Percentiles rank a stretch among this genome's conserved stretches.
Evolutionary conservation across 2,113 vertebrate genomes (phyloP).

Genomic region (Clarias batrachus): DNA sequence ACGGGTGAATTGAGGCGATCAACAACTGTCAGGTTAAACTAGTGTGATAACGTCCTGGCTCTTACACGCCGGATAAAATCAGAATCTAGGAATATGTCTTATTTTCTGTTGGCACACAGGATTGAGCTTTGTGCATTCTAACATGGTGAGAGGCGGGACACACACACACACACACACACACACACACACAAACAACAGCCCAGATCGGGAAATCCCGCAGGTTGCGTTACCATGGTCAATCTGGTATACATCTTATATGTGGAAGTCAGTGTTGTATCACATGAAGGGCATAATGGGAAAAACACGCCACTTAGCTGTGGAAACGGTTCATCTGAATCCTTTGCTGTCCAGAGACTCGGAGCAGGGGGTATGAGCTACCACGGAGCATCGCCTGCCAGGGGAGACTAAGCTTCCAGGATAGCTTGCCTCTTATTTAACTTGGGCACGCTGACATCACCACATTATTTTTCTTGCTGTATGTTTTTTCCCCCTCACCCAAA

Average conservation of each 20-base stretch:
- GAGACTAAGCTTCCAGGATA: constrained; percentile 21
- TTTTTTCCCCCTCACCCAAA: constrained; percentile 45
- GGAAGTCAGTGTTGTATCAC: background rate
- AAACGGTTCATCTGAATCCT: constrained; percentile 4
- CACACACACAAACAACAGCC: too few relatives aligned
- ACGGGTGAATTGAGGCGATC: background rate
- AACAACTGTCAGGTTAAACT: background rate
- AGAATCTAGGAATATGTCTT: too few relatives aligned
- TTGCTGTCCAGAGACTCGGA: constrained; percentile 28
- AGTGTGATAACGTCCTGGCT: background rate
- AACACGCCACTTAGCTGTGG: constrained; percentile 33
- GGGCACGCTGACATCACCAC: constrained; percentile 28
- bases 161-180: too few relatives aligned
- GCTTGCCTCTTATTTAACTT: constrained; percentile 42
- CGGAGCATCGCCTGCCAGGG: constrained; percentile 13
- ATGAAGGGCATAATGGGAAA: constrained; percentile 42
- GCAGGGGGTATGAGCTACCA: constrained; percentile 33
- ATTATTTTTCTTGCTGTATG: constrained; percentile 36
- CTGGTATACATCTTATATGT: constrained; percentile 36
- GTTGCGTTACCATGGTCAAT: constrained; percentile 7
- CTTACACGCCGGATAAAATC: background rate
- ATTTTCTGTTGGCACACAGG: background rate
- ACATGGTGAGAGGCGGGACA: background rate
- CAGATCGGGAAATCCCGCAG: background rate
- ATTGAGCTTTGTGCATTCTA: background rate